Base-by-base conservation (phyloP, 2,797 vertebrate species). In the Linurgus olivaceus region DNA sequence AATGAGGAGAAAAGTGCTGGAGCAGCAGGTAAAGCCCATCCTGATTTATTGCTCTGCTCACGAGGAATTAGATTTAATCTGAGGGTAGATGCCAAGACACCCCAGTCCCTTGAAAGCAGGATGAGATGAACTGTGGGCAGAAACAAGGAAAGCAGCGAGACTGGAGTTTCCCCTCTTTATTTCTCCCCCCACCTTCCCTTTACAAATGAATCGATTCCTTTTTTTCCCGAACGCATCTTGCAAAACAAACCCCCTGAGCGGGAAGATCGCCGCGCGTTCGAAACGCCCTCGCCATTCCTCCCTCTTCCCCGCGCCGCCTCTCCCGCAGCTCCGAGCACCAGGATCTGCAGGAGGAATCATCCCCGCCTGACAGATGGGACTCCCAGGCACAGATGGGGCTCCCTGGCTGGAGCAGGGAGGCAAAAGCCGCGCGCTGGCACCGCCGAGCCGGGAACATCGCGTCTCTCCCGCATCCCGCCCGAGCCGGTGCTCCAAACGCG, bases 371-470 rank as follows among this genome's bases (percentile, higher is more conserved):
- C 94, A 95, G 89, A 91, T 94, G 94, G 91, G 78, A 12, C 48
- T 79, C 2, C 1, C 12, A 74, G 75, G 72, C 91, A 77, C 91
- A 90, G 91, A 91, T 93, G 94, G 89, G 86, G 51, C 55, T 94
- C 88, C 57, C 5, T 0, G 67, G 17, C 59, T 76, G 6, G 37
- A 87, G 89, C 71, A 29, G 77, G 57, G 83, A 88, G 70, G 77
- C 75, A 55, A 86, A 93, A 81, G 57, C 81, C 37, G 7, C 2
- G 3, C 1, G 7, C 1, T 4, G 16, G 70, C 44, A 0, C 24
- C 48, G 33, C 83, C 1, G 9, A 67, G 79, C 86, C 54, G 28
- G 77, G 94, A 96, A 92, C 90, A 81, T 51, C 77, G 57, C 9
- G 1, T 63, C 51, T 18, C 77, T 68, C 58, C 79, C 25, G 6